phyloP scores from a whole-genome alignment of 2,888 invertebrate species.

The Hypselothyrea guttata region DNA sequence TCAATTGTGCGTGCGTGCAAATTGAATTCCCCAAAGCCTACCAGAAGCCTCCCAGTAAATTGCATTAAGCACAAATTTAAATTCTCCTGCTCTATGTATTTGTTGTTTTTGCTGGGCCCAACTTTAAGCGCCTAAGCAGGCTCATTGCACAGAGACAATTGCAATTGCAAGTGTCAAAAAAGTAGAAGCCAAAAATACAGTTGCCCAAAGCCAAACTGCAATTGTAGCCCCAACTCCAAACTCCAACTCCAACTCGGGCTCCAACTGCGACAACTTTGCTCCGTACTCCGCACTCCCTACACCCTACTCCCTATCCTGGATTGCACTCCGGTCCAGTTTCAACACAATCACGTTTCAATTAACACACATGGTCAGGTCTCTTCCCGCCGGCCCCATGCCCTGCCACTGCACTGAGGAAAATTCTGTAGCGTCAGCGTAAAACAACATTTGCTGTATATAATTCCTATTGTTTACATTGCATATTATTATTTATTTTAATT shows the following conservation, averaged over 20 bases:
- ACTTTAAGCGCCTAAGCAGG: slow-evolving; percentile 19
- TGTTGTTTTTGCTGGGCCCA: slow-evolving; percentile 4
- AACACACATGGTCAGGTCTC: slow-evolving; percentile 55
- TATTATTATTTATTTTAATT: too few relatives aligned
- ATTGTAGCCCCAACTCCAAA: not conserved
- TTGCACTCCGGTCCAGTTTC: slow-evolving; percentile 10
- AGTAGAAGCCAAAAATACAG: not conserved
- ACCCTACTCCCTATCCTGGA: too few relatives aligned
- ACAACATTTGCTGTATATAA: too few relatives aligned
- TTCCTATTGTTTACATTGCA: too few relatives aligned
- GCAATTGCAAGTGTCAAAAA: slow-evolving; percentile 68
- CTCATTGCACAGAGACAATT: slow-evolving; percentile 43
- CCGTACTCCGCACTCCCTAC: too few relatives aligned
- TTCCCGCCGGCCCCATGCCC: not conserved
- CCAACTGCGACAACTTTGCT: slow-evolving; percentile 6
- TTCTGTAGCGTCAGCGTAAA: too few relatives aligned
- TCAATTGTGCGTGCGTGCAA: slow-evolving; percentile 80
- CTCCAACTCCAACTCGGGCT: not conserved
- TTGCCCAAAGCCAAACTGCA: slow-evolving; percentile 13
- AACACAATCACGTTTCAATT: slow-evolving; percentile 74
- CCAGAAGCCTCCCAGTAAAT: slow-evolving; percentile 64
- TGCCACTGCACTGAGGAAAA: too few relatives aligned
- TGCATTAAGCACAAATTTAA: slow-evolving; percentile 70
- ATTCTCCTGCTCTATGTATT: slow-evolving; percentile 16
- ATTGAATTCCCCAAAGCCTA: slow-evolving; percentile 78